Base-by-base conservation (phyloP, 2,797 vertebrate genomes). In the Falco novaeseelandiae region DNA sequence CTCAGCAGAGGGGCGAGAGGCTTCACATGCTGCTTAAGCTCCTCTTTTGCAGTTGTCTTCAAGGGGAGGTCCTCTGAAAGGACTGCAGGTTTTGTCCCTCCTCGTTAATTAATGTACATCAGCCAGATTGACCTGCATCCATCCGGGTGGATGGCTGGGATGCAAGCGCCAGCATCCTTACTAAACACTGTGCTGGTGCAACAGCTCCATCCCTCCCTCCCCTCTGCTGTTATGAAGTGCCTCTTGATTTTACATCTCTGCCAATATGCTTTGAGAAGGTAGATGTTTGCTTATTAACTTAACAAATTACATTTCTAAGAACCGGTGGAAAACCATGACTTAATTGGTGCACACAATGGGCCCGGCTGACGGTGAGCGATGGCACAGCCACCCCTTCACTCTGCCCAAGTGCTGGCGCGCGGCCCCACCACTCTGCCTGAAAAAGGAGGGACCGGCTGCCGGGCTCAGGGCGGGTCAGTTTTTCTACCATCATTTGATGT, bases 301-400 rank as follows among this genome's bases (percentile, higher is more conserved):
- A 54, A 66, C 59, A 95, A 96, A 92, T 95, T 84, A 30, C 57
- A 77, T 93, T 90, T 94, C 90, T 67, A 82, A 87, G 93, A 94
- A 81, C 58, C 1, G 26, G 66, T 77, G 85, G 83, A 77, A 85
- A 91, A 86, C 76, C 25, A 3, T 86, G 59, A 96, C 94, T 94
- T 92, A 91, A 96, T 79, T 2, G 9, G 29, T 1, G 3, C 36
- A n/a, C 32, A 22, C 3, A 2, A 62, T 78, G 3, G 0, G 62
- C 61, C 82, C 54, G 92, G 67, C 32, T 70, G 92, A 88, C 90
- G 71, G 70, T 0, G 3, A 80, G 11, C 58, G 73, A 90, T 90
- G 87, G 71, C 86, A 34, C 62, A 72, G 72, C 49, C 73, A 57
- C 40, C 30, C 34, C 40, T 57, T 52, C 10, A 15, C 70, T n/a